Conservation (phyloP, 2,888 invertebrate genomes). For the Neocrepidodera transversa region DNA sequence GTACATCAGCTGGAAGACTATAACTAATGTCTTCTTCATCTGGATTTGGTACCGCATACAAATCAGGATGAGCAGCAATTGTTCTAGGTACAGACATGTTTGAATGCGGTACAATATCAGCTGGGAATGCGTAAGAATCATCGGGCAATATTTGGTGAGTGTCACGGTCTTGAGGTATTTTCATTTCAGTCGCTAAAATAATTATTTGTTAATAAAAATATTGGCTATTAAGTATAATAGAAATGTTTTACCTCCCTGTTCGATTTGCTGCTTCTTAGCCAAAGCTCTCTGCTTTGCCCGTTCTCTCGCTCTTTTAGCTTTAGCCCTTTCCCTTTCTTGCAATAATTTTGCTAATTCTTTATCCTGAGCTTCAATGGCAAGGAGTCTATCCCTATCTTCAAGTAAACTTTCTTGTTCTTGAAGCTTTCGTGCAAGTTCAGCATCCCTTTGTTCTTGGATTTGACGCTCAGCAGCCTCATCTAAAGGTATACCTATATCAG, state of each 20-base stretch:
- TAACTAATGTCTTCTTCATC: constrained; percentile 58
- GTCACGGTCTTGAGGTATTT: constrained; percentile 40
- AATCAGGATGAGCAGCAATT: constrained; percentile 45
- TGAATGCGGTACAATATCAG: constrained; percentile 60
- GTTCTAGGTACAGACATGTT: constrained; percentile 47
- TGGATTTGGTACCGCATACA: constrained; percentile 50
- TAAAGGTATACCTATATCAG: constrained; percentile 62
- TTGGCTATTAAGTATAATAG: neutral
- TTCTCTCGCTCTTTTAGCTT: constrained; percentile 74
- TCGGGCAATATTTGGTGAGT: constrained; percentile 55
- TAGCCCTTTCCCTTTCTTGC: constrained; percentile 76
- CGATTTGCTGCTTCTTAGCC: constrained; percentile 61
- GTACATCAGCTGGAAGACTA: constrained; percentile 58
- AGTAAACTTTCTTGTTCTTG: constrained; percentile 78
- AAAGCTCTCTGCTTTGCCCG: constrained; percentile 70
- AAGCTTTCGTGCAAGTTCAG: constrained; percentile 75
- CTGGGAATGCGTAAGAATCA: constrained; percentile 64
- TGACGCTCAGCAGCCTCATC: constrained; percentile 64
- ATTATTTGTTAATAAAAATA: no score
- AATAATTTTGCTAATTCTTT: constrained; percentile 78
- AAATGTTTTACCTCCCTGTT: constrained; percentile 46
- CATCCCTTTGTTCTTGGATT: constrained; percentile 77
- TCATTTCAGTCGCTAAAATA: neutral
- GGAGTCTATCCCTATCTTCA: constrained; percentile 64
- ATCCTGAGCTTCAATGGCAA: constrained; percentile 82